These are phyloP conservation scores for Chitala chitala DNA, from an alignment of 2,113 vertebrate genomes.

Conservation along the genomic window DNA sequence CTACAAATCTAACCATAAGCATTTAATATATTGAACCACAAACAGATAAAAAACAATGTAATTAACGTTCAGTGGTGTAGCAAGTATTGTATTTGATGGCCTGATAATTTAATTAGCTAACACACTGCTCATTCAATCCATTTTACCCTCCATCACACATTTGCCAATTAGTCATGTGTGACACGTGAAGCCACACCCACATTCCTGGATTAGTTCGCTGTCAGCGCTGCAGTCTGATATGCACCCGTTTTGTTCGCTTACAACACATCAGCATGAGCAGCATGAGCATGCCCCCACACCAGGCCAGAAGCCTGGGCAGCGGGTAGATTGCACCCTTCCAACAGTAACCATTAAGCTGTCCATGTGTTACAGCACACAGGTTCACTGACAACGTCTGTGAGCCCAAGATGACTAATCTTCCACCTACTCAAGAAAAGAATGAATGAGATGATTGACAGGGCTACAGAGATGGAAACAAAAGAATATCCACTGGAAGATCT, in stretches of 20 bases:
- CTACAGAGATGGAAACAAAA: too few relatives aligned
- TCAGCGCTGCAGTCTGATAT: background rate
- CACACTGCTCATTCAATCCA: constrained; percentile 2
- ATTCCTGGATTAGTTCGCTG: background rate
- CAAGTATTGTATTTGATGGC: background rate
- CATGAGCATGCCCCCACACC: too few relatives aligned
- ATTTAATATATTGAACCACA: constrained; percentile 12
- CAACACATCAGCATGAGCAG: too few relatives aligned
- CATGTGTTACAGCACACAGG: too few relatives aligned
- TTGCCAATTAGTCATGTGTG: constrained; percentile 4
- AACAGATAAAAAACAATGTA: constrained; percentile 6
- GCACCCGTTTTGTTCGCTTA: background rate
- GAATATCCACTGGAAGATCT: too few relatives aligned
- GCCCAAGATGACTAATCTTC: too few relatives aligned
- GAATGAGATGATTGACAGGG: too few relatives aligned
- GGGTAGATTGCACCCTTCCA: too few relatives aligned
- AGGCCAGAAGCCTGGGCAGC: too few relatives aligned
- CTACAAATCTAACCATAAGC: background rate
- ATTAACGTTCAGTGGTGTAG: constrained; percentile 8
- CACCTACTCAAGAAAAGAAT: too few relatives aligned
- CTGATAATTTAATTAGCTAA: constrained; percentile 21
- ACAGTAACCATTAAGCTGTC: too few relatives aligned
- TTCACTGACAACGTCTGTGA: too few relatives aligned
- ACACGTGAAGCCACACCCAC: background rate
- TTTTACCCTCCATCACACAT: background rate